phyloP scores from a whole-genome alignment of 2,888 invertebrate species.

The Galeopsomyia nigrocyanea region DNA sequence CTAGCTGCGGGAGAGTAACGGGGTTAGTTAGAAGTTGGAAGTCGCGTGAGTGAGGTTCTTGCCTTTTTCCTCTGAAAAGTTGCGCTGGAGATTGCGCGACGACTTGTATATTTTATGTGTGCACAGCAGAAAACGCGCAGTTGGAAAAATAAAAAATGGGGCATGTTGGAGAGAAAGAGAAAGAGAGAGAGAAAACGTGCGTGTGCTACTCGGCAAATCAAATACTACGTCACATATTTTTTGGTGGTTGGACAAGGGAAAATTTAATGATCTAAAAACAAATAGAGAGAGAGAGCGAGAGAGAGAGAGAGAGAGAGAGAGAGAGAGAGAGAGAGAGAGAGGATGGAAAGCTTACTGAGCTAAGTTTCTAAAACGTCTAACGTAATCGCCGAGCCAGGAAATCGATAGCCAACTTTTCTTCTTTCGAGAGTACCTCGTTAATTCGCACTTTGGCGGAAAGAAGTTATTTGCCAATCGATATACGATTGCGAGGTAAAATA shows the following conservation, averaged over 20 bases:
- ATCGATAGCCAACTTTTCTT: constrained; percentile 32
- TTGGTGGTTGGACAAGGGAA: neutral
- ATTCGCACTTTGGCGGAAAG: neutral
- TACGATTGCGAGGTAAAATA: neutral
- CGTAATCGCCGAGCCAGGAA: constrained; percentile 43
- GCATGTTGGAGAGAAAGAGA: neutral
- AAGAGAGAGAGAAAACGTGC: constrained; percentile 1
- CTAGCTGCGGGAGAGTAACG: constrained; percentile 12
- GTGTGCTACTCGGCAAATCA: constrained; percentile 25
- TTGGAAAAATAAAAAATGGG: neutral
- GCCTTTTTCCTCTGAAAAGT: too few relatives aligned
- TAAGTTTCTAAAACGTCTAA: constrained; percentile 36
- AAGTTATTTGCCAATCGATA: neutral
- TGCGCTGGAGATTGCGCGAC: neutral
- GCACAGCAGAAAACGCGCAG: neutral
- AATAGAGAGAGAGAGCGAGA: neutral
- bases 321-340: neutral
- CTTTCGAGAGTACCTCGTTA: constrained; percentile 3
- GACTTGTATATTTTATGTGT: neutral
- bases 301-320: neutral
- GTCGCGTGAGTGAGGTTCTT: neutral
- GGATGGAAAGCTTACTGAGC: constrained; percentile 13
- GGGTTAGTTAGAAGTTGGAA: constrained; percentile 14
- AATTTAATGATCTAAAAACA: constrained; percentile 4
- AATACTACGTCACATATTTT: constrained; percentile 25